Evolutionary conservation across 1,140 invertebrate species (phyloP), one percentile per base, ranked within the genome.

Genomic region (Euura lappo): DNA sequence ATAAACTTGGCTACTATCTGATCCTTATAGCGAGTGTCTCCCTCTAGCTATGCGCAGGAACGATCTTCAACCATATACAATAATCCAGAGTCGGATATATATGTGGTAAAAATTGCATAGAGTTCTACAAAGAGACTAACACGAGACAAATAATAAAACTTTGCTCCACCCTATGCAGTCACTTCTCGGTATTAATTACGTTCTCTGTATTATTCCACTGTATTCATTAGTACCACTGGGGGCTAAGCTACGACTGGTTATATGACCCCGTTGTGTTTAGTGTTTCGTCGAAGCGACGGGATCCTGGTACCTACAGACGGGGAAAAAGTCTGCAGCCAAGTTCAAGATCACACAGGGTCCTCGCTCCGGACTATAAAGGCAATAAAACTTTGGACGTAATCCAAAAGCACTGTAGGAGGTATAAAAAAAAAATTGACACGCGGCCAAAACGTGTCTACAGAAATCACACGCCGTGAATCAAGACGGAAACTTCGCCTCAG

Each of bases 1-100:
- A 72, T 76, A 78, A 80, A 80, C 70, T 76, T 71, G 73, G 45
- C 70, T 65, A 69, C 73, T 77, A 78, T 80, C 78, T 75, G 79
- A 79, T 79, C 67, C 51, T 67, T 47, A 13, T 66, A 45, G 45
- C 44, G 69, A 65, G 73, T 72, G 28, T 28, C 28, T 28, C 28
- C 28, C 28, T 28, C 28, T 28, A 28, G 28, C 28, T 28, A 28
- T 28, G 28, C 28, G 28, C 28, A 28, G 28, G 28, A 28, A 28
- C 28, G 28, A 28, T 28, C 28, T 28, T 28, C 28, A 28, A 28
- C 28, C 28, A 28, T 28, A 28, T 28, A 28, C 28, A 28, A 28
- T 28, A 28, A 28, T 28, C 28, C 28, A 28, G 0, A 28, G 28
- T 28, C 28, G 28, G 28, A 28, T 28, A 28, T 28, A 28, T 28